Percentiles rank a stretch among this genome's conserved stretches.
Conservation (phyloP, 2,113 vertebrate species). For the Cynocephalus volans region DNA sequence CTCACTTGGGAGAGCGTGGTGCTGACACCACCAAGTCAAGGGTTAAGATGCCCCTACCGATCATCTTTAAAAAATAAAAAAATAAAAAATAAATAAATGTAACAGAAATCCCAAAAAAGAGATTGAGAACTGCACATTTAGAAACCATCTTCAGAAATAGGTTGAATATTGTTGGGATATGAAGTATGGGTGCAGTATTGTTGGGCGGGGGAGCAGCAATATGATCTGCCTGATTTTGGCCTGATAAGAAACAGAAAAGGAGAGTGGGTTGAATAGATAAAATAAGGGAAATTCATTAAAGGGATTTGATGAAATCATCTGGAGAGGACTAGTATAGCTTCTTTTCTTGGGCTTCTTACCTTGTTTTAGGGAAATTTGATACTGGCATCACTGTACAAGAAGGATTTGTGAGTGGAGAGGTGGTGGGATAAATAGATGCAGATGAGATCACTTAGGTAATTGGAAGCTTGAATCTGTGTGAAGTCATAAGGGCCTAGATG, state of each 20-base stretch:
- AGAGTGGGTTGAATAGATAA: neutral
- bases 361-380: slow-evolving; percentile 3
- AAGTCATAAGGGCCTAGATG: neutral
- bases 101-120: neutral
- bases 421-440: neutral
- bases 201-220: neutral
- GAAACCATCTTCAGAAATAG: slow-evolving; percentile 31
- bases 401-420: neutral
- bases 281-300: neutral
- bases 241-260: neutral
- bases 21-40: too few relatives aligned
- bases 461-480: neutral
- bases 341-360: neutral
- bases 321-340: neutral
- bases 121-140: slow-evolving; percentile 1
- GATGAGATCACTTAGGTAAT: neutral
- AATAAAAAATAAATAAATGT: neutral
- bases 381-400: neutral
- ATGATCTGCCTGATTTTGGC: neutral
- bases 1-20: too few relatives aligned
- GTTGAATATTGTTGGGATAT: neutral
- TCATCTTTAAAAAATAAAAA: too few relatives aligned
- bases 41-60: too few relatives aligned
- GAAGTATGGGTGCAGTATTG: neutral
- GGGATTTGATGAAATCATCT: neutral